phyloP scores from a whole-genome alignment of 1,140 invertebrate species.

The Neelides sp. region DNA sequence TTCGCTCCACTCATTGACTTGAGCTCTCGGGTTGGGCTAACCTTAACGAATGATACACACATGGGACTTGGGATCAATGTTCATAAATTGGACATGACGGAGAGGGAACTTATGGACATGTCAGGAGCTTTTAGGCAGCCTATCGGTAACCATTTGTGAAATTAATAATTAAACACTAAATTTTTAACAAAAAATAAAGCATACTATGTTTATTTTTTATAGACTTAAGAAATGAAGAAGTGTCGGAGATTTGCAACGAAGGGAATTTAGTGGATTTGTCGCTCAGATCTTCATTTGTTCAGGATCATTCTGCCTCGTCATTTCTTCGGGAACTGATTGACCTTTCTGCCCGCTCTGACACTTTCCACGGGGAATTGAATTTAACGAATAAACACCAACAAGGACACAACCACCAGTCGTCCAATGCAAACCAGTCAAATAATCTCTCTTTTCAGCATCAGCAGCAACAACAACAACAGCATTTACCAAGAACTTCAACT shows the following conservation, averaged over 20 bases:
- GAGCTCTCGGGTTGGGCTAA: constrained; percentile 18
- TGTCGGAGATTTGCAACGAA: constrained; percentile 16
- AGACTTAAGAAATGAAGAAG: constrained; percentile 24
- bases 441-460: constrained; percentile 6
- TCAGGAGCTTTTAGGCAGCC: constrained; percentile 26
- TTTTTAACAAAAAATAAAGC: too few relatives aligned
- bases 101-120: constrained; percentile 18
- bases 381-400: constrained; percentile 16
- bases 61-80: constrained; percentile 9
- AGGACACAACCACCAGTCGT: background rate
- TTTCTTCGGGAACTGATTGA: constrained; percentile 27
- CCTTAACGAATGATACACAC: background rate
- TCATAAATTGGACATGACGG: constrained; percentile 4
- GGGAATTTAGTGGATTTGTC: constrained; percentile 23
- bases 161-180: too few relatives aligned
- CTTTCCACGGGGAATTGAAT: constrained; percentile 17
- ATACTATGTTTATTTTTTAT: background rate
- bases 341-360: constrained; percentile 16
- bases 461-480: constrained; percentile 5
- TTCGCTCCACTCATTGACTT: constrained; percentile 26
- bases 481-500: background rate
- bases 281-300: constrained; percentile 20
- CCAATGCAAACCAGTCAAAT: background rate
- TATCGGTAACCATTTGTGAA: too few relatives aligned
- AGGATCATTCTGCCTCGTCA: constrained; percentile 23